A percentile compares a stretch with the other conserved stretches of the same genome.
These are phyloP conservation scores for Ailuropoda melanoleuca DNA, from an alignment of 2,113 vertebrate genomes.

Conservation along the genomic window DNA sequence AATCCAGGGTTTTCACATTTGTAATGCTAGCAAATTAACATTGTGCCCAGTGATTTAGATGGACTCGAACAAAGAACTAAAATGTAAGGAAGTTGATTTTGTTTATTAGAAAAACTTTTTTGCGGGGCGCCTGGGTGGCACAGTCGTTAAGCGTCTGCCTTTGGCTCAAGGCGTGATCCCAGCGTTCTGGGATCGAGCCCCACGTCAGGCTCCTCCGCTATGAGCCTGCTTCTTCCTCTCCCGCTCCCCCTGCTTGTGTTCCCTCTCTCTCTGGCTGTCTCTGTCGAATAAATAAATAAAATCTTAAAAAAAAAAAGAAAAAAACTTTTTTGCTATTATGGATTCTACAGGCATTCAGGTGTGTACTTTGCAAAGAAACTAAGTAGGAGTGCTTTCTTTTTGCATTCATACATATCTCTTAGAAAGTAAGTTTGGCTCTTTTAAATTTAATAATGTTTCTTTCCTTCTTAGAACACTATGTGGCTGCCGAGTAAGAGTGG, in stretches of 20 bases:
- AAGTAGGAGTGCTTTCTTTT: not conserved
- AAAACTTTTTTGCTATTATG: not conserved
- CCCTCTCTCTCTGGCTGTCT: no score
- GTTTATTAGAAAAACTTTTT: not conserved
- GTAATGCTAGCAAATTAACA: not conserved
- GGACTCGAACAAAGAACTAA: not conserved
- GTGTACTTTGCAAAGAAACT: not conserved
- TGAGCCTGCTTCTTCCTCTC: no score
- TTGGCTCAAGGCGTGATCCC: no score
- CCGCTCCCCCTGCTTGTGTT: no score
- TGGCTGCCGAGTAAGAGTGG: constrained; percentile 95
- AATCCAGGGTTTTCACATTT: not conserved
- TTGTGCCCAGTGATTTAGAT: not conserved
- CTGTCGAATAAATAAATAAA: no score
- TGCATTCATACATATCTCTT: not conserved
- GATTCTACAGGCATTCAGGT: not conserved
- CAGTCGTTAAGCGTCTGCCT: no score
- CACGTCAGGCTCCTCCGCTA: no score
- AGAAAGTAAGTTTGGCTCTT: not conserved
- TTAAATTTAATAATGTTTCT: not conserved
- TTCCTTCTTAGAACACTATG: constrained; percentile 89
- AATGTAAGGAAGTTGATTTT: not conserved
- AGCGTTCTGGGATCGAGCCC: no score
- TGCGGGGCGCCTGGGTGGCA: no score
- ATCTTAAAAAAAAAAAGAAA: no score